Evolutionary conservation across 2,113 vertebrate genomes (phyloP), one percentile per base, ranked within the genome.

Genomic region (Amblyornis subalaris): DNA sequence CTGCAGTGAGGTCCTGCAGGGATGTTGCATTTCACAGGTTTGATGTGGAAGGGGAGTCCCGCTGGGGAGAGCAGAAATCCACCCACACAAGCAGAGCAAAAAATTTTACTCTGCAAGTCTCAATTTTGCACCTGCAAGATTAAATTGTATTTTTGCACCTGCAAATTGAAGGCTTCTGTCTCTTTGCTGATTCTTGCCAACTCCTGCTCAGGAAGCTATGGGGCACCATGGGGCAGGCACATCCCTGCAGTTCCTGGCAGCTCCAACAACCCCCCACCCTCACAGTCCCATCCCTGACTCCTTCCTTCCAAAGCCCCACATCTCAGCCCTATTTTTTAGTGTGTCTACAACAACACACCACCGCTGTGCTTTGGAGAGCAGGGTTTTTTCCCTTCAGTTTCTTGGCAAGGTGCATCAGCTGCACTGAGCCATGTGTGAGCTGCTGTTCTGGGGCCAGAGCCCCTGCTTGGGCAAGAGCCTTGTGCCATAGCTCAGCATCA

Each of bases 211-310:
- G 28, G 65, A 54, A 45, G 50, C 45, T 33, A 35, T 4, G 6
- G 28, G 14, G 23, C n/a, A n/a, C 5, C 0, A 0, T 2, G 10
- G 44, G 38, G 18, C 19, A 73, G 58, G n/a, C 19, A 58, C 12
- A 26, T n/a, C 50, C 26, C 65, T 38, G n/a, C 53, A 62, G 70
- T 17, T 81, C 42, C 44, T 36, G 51, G 58, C 28, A 62, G 69
- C 54, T 74, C 38, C 51, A 38, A 16, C 38, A 29, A 16, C 12
- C 22, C 7, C 9, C 8, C 20, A 21, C 9, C 22, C 4, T 0
- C 42, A 40, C 33, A 55, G 47, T 35, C 26, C 36, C 24, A 29
- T 25, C 31, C n/a, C 47, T 40, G 65, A 42, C 24, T 61, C 57
- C 67, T 38, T 84, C 40, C 38, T 29, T 53, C 40, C 55, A 74